Evolutionary conservation across 2,113 vertebrate genomes (phyloP).

Genomic region (Strigops habroptila): DNA sequence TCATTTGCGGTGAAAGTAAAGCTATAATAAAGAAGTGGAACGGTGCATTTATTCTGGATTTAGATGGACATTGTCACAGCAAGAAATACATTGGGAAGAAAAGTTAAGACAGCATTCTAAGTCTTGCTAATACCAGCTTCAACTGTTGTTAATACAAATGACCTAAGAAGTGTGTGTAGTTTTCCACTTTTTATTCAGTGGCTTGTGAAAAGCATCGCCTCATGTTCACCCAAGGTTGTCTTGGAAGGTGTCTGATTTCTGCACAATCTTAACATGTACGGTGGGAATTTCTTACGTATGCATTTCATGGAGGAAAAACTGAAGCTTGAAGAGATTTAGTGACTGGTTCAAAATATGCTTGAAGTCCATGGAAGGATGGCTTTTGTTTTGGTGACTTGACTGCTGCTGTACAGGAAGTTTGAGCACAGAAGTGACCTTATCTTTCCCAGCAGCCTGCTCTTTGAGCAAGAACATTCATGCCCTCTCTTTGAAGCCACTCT

Average conservation of each 20-base stretch:
- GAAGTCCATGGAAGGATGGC: neutral
- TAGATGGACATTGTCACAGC: neutral
- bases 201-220: neutral
- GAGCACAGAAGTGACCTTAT: neutral
- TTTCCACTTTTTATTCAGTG: neutral
- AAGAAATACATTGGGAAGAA: neutral
- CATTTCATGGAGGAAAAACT: neutral
- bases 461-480: neutral
- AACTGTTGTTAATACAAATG: neutral
- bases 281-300: neutral
- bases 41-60: neutral
- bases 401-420: neutral
- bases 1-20: neutral
- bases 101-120: neutral
- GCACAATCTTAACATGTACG: fast-evolving
- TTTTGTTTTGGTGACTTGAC: neutral
- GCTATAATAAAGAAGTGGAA: neutral
- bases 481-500: neutral
- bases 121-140: neutral
- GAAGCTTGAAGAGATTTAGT: neutral
- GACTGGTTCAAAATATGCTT: neutral
- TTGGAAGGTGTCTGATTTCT: neutral
- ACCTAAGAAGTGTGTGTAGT: neutral
- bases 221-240: neutral
- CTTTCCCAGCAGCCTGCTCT: neutral